Conservation (phyloP, 1,140 invertebrate genomes). For the Drosophila erecta region DNA sequence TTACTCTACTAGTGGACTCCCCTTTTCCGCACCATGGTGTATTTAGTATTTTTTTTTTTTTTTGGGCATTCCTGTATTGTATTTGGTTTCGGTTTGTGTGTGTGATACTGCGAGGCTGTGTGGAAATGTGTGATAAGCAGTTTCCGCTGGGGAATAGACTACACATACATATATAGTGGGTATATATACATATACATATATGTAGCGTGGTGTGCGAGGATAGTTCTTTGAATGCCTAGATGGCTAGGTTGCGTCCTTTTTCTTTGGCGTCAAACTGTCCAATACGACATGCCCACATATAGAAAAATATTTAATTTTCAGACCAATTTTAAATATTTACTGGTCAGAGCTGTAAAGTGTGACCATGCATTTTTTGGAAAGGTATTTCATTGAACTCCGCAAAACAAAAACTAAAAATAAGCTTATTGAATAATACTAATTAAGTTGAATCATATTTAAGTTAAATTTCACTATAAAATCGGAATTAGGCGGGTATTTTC, state of each 20-base stretch:
- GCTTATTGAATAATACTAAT: no score
- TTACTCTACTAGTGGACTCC: constrained; percentile 50
- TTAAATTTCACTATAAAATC: no score
- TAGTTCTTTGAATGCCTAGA: constrained; percentile 46
- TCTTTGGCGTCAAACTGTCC: constrained; percentile 65
- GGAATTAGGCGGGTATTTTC: not conserved
- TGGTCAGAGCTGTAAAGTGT: not conserved
- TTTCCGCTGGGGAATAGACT: constrained; percentile 76
- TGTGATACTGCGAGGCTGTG: constrained; percentile 73
- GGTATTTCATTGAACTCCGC: not conserved
- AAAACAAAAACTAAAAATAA: no score
- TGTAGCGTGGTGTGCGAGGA: not conserved
- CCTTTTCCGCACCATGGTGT: not conserved
- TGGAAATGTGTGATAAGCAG: constrained; percentile 83
- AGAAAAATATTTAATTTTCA: not conserved
- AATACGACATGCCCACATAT: not conserved
- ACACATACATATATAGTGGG: constrained; percentile 1
- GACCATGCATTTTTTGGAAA: not conserved
- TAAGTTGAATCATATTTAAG: not conserved
- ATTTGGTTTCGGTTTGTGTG: constrained; percentile 55
- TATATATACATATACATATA: not conserved
- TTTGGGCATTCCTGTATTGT: constrained; percentile 71
- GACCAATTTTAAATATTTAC: not conserved
- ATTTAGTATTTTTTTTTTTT: constrained; percentile 33
- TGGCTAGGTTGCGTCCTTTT: constrained; percentile 38